These are phyloP conservation scores for Reinhardtius hippoglossoides DNA, from an alignment of 2,113 vertebrate genomes.

Conservation along the genomic window DNA sequence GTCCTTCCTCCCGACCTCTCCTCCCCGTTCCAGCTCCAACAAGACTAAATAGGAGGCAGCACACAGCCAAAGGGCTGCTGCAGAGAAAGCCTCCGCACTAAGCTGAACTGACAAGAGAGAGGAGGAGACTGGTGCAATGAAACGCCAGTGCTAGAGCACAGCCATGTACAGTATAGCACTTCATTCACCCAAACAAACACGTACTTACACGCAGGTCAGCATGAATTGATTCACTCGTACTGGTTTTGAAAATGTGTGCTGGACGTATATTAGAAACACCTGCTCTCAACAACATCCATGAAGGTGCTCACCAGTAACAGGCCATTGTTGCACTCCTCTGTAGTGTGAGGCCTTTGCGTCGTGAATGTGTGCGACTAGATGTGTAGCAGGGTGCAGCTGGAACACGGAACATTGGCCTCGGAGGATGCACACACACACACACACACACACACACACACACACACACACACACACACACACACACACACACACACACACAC, in stretches of 20 bases:
- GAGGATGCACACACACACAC: slow-evolving; percentile 9
- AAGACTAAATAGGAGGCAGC: slow-evolving; percentile 62
- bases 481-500: no score
- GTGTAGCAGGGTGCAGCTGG: slow-evolving; percentile 25
- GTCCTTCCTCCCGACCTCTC: slow-evolving; percentile 39
- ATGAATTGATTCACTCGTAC: slow-evolving; percentile 22
- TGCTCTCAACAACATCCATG: not conserved
- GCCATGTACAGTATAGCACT: slow-evolving; percentile 54
- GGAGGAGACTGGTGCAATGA: slow-evolving; percentile 66
- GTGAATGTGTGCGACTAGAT: slow-evolving; percentile 30
- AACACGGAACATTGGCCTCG: slow-evolving; percentile 32
- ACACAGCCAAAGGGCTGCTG: slow-evolving; percentile 65
- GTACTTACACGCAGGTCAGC: slow-evolving; percentile 9
- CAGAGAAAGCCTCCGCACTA: slow-evolving; percentile 60
- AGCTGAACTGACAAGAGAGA: slow-evolving; percentile 72
- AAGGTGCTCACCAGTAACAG: slow-evolving; percentile 19
- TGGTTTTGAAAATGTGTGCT: slow-evolving; percentile 41
- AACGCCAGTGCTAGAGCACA: slow-evolving; percentile 52
- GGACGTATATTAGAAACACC: slow-evolving; percentile 17
- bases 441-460: no score
- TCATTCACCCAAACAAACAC: slow-evolving; percentile 44
- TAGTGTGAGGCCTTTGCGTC: slow-evolving; percentile 17
- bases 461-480: no score
- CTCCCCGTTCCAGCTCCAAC: slow-evolving; percentile 46
- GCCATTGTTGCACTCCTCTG: slow-evolving; percentile 16